Percentiles rank a stretch among this genome's conserved stretches.
Conservation (phyloP, 2,797 vertebrate genomes). For the Lagodon rhomboides region DNA sequence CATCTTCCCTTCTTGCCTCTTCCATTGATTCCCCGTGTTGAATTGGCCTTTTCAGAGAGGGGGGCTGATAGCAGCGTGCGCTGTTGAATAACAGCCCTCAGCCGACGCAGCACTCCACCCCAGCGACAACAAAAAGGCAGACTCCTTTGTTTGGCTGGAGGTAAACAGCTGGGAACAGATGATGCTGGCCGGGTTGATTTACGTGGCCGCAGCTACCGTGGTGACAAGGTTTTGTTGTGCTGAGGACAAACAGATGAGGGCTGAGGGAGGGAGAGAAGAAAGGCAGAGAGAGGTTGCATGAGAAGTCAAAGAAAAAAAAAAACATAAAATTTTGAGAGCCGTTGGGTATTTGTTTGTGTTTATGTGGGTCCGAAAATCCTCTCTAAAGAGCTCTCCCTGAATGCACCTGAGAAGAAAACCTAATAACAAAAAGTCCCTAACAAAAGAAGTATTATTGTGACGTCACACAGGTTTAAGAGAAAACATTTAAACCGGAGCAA, state of each 20-base stretch:
- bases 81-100: conserved; percentile 81
- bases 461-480: conserved; percentile 24
- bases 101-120: conserved; percentile 79
- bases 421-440: conserved; percentile 35
- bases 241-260: conserved; percentile 65
- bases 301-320: conserved; percentile 53
- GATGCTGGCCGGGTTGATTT: conserved; percentile 79
- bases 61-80: conserved; percentile 71
- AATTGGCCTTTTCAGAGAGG: conserved; percentile 82
- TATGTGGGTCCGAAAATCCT: conserved; percentile 44
- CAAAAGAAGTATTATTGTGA: conserved; percentile 52
- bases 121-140: conserved; percentile 83
- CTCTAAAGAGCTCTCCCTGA: conserved; percentile 32
- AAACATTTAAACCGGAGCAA: conserved; percentile 20
- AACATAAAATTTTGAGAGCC: conserved; percentile 21
- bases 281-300: conserved; percentile 28
- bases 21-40: conserved; percentile 78
- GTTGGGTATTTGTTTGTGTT: conserved; percentile 49
- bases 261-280: conserved; percentile 30
- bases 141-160: conserved; percentile 85
- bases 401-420: conserved; percentile 62
- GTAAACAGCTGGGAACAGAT: conserved; percentile 86
- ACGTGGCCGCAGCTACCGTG: conserved; percentile 70
- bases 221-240: conserved; percentile 77
- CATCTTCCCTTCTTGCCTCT: conserved; percentile 71